Evolutionary conservation across 2,888 invertebrate genomes (phyloP).

Genomic region (Tethea ocularis): DNA sequence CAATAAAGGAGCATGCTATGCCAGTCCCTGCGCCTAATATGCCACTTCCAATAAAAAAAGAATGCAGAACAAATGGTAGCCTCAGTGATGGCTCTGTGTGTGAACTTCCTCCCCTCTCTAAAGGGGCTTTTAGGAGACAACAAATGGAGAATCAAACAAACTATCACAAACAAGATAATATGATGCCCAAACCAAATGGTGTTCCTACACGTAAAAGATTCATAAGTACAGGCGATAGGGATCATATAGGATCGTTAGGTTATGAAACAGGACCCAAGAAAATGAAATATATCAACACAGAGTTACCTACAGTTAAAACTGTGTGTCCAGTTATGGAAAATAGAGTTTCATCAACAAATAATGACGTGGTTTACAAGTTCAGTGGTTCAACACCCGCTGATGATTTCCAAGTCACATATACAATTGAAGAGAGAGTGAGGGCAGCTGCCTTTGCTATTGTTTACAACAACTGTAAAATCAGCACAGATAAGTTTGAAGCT

Average conservation of each 20-base stretch:
- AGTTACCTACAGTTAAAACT: conserved; percentile 45
- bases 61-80: conserved; percentile 58
- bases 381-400: conserved; percentile 60
- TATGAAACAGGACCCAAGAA: conserved; percentile 68
- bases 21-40: conserved; percentile 57
- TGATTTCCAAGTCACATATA: conserved; percentile 67
- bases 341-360: conserved; percentile 73
- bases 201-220: conserved; percentile 56
- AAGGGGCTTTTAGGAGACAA: conserved; percentile 55
- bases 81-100: conserved; percentile 73
- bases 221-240: conserved; percentile 62
- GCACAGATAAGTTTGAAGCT: conserved; percentile 68
- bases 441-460: conserved; percentile 75
- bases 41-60: conserved; percentile 43
- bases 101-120: conserved; percentile 58
- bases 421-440: conserved; percentile 68
- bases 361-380: conserved; percentile 67
- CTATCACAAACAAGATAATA: conserved; percentile 46
- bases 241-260: conserved; percentile 62
- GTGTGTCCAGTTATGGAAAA: conserved; percentile 76
- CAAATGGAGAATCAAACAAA: conserved; percentile 49
- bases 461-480: conserved; percentile 75
- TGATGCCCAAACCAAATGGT: conserved; percentile 50
- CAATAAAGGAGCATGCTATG: conserved; percentile 60
- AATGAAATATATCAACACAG: conserved; percentile 47